phyloP scores from a whole-genome alignment of 2,888 invertebrate species.

The Neuroscelio doddi region DNA sequence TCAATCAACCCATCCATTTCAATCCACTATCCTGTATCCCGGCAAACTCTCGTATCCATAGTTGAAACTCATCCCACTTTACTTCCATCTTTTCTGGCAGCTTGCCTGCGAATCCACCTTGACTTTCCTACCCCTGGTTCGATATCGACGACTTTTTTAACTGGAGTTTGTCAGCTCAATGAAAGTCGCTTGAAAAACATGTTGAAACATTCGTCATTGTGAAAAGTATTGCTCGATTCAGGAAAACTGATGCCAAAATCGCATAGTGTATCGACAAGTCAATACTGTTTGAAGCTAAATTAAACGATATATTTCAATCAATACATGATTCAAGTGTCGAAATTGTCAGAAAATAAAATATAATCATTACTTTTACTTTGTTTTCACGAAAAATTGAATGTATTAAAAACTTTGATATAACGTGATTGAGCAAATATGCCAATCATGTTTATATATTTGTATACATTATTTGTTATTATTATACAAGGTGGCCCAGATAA shows the following conservation, averaged over 20 bases:
- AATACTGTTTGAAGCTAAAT: conserved; percentile 26
- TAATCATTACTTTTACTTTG: no score
- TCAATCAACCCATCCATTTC: conserved; percentile 68
- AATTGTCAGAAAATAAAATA: not conserved
- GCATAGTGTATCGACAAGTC: conserved; percentile 27
- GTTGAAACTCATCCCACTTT: conserved; percentile 52
- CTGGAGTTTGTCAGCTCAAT: conserved; percentile 62
- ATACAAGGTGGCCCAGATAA: no score
- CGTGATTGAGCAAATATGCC: no score
- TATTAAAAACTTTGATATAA: no score
- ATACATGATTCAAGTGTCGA: not conserved
- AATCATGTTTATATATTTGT: no score
- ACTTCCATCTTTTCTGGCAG: conserved; percentile 52
- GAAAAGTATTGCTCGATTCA: conserved; percentile 34
- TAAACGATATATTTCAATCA: conserved; percentile 31
- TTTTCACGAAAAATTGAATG: no score
- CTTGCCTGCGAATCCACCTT: conserved; percentile 45
- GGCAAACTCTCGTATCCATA: conserved; percentile 48
- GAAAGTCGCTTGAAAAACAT: conserved; percentile 55
- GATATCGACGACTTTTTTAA: conserved; percentile 43
- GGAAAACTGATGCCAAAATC: conserved; percentile 35
- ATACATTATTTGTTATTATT: no score
- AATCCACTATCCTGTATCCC: conserved; percentile 54
- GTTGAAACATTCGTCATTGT: conserved; percentile 43
- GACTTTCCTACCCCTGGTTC: conserved; percentile 35